Conservation (phyloP, 2,888 invertebrate species). For the Azorinus chamasolen region DNA sequence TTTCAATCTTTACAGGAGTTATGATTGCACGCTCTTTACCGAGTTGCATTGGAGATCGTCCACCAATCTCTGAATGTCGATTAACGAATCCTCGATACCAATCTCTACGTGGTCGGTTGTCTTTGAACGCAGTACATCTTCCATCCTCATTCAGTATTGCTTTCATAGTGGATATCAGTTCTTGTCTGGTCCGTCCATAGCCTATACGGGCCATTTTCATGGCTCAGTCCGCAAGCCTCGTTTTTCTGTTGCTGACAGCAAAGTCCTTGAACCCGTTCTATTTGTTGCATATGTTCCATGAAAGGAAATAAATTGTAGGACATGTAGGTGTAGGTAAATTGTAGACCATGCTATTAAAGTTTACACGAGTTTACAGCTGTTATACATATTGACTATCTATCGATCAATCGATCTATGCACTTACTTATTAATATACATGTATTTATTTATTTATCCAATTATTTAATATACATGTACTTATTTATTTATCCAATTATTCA, state of each 20-base stretch:
- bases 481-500: too few relatives aligned
- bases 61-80: slow-evolving; percentile 16
- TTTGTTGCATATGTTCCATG: background rate
- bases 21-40: slow-evolving; percentile 35
- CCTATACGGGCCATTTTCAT: slow-evolving; percentile 30
- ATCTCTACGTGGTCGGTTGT: slow-evolving; percentile 37
- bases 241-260: slow-evolving; percentile 18
- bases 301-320: too few relatives aligned
- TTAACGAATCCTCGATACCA: slow-evolving; percentile 24
- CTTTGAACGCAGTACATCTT: slow-evolving; percentile 25
- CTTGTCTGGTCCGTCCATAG: slow-evolving; percentile 36
- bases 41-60: slow-evolving; percentile 22
- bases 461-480: too few relatives aligned
- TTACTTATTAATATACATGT: too few relatives aligned
- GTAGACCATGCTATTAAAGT: too few relatives aligned
- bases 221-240: slow-evolving; percentile 19
- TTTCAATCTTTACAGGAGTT: slow-evolving; percentile 18
- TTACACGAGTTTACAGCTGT: too few relatives aligned
- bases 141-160: slow-evolving; percentile 33
- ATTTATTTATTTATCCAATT: too few relatives aligned
- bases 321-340: too few relatives aligned
- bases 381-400: too few relatives aligned
- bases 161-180: slow-evolving; percentile 13
- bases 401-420: too few relatives aligned
- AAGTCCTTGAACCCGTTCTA: slow-evolving; percentile 6